Evolutionary conservation across 92 coral and sea anemone genomes (phyloP), one percentile per base, ranked within the genome.

Genomic region (Siderastrea radians): DNA sequence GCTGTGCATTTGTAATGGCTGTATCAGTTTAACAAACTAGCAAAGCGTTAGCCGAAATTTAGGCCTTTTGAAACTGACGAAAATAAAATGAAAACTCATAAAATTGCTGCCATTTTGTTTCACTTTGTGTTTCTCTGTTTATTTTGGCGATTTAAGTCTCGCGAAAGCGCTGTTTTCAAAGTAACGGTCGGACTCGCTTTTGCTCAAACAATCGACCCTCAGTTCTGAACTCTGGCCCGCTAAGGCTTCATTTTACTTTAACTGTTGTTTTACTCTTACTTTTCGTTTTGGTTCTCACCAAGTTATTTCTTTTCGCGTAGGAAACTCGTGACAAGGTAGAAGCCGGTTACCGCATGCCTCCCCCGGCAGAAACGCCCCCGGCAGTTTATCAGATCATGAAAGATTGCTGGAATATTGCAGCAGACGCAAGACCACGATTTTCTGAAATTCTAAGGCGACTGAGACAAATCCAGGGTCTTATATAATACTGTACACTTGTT

Each of bases 291-390:
- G 1, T 61, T 61, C 26, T 1, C 16, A 2, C 3, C 3, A 61
- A 4, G 12, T 43, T 2, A 5, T 71, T 4, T 15, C 8, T 49
- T 14, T 14, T 14, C 51, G 80, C 72, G 0, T 74, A 97, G 99
- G 97, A 93, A 46, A 95, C 99, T 12, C 96, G 99, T 38, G 99
- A 97, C 38, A 95, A 94, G 85, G 97, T 97, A 5, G 99, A 97
- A 44, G 88, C 76, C 54, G 99, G 99, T 1, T 97, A 97, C 80
- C 96, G 97, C 64, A 95, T 97, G 99, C 96, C 99, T 59, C 90
- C 98, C 66, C 99, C 99, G 4, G 48, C 89, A 62, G 99, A 95
- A 3, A 97, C 99, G 14, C 99, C 99, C 0, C 89, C 94, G 8
- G 45, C 95, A 43, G 87, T 97, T 10, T 97, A 95, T 73, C 86